Percentiles rank a stretch among this genome's conserved stretches.
Evolutionary conservation across 2,797 vertebrate genomes (phyloP).

Genomic region (Scyliorhinus canicula): DNA sequence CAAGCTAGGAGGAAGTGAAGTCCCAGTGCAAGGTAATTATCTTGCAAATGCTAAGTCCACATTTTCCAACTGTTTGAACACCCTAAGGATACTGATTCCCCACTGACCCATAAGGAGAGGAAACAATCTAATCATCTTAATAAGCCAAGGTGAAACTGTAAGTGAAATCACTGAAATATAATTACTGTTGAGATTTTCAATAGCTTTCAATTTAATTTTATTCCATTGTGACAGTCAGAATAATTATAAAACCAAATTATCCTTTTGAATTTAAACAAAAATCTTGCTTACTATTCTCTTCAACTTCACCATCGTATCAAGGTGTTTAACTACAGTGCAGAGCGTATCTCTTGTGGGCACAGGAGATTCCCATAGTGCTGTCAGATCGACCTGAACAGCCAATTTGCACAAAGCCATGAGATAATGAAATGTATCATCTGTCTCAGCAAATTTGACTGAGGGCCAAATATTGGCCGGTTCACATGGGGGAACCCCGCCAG

Average conservation of each 20-base stretch:
- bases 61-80: not conserved
- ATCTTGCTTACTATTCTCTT: not conserved
- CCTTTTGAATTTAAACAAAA: not conserved
- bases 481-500: not conserved
- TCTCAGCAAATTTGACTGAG: not conserved
- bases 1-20: not conserved
- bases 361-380: not conserved
- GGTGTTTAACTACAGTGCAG: not conserved
- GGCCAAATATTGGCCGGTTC: too few relatives aligned
- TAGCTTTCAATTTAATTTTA: not conserved
- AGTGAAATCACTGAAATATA: not conserved
- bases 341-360: not conserved
- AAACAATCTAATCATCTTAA: not conserved
- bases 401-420: not conserved
- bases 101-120: not conserved
- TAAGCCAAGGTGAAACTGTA: not conserved
- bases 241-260: not conserved
- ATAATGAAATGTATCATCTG: too few relatives aligned
- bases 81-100: not conserved
- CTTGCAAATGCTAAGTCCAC: not conserved
- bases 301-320: not conserved
- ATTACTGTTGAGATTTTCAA: not conserved
- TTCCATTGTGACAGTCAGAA: not conserved
- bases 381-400: not conserved
- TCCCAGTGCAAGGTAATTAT: not conserved